phyloP scores from a whole-genome alignment of 2,888 invertebrate species.

The Dasypolia templi region DNA sequence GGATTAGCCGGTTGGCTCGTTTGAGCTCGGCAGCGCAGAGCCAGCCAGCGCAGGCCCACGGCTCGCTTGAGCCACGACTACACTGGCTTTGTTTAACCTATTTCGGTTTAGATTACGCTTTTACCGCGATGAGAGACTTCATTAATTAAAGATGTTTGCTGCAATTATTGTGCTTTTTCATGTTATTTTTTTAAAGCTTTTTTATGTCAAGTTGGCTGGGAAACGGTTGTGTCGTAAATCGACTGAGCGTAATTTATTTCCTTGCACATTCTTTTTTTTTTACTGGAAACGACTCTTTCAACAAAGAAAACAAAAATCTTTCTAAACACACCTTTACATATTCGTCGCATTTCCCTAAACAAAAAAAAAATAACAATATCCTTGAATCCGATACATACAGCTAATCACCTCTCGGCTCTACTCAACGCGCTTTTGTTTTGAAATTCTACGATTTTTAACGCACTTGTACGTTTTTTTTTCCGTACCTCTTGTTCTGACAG shows the following conservation, averaged over 20 bases:
- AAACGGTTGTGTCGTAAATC: not conserved
- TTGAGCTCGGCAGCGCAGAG: conserved; percentile 68
- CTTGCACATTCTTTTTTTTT: not conserved
- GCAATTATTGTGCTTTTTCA: conserved; percentile 52
- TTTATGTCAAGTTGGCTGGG: not conserved
- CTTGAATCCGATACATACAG: conserved; percentile 28
- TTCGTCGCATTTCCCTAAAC: conserved; percentile 12
- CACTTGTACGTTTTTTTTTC: conserved; percentile 39
- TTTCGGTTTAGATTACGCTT: conserved; percentile 89
- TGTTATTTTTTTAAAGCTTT: not conserved
- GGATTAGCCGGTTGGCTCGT: conserved; percentile 84
- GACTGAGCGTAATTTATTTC: not conserved
- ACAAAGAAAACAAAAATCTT: not conserved
- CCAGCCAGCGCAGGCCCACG: conserved; percentile 66
- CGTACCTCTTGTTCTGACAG: conserved; percentile 29
- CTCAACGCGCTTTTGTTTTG: conserved; percentile 49
- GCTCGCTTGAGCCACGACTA: conserved; percentile 76
- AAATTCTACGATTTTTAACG: conserved; percentile 43
- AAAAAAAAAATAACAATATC: conserved; percentile 19
- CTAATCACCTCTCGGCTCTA: conserved; percentile 39
- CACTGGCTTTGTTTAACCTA: conserved; percentile 87
- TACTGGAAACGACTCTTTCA: not conserved
- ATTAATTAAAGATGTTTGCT: conserved; percentile 82
- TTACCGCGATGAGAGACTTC: conserved; percentile 83
- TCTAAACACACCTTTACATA: not conserved